These are phyloP conservation scores for Zaprionus nigranus DNA, from an alignment of 1,140 invertebrate genomes.

Conservation along the genomic window DNA sequence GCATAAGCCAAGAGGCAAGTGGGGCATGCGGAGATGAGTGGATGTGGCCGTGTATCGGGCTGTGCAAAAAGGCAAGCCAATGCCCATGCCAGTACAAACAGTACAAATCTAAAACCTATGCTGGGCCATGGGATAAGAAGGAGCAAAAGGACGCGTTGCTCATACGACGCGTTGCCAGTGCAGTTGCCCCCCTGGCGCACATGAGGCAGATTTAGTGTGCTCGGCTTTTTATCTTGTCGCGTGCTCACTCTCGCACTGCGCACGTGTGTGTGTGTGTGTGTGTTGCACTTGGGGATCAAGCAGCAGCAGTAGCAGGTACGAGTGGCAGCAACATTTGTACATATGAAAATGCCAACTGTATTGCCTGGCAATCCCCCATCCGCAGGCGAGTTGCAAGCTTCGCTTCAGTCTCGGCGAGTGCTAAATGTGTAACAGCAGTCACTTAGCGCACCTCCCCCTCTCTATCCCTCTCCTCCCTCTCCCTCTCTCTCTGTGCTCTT, in stretches of 20 bases:
- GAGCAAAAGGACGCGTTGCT: conserved; percentile 46
- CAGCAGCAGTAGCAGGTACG: conserved; percentile 30
- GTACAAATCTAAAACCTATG: conserved; percentile 48
- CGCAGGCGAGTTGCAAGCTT: conserved; percentile 17
- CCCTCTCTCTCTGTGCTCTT: conserved; percentile 49
- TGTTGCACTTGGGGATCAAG: conserved; percentile 60
- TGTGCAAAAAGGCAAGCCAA: conserved; percentile 5
- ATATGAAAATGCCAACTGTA: conserved; percentile 64
- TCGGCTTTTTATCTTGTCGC: conserved; percentile 76
- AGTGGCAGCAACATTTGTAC: conserved; percentile 68
- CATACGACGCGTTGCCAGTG: conserved; percentile 66
- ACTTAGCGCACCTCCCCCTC: conserved; percentile 60
- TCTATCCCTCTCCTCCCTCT: not conserved
- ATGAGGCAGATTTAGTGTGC: conserved; percentile 74
- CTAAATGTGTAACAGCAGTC: conserved; percentile 77
- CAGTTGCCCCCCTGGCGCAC: conserved; percentile 61
- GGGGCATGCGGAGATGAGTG: not conserved
- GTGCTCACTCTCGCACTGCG: conserved; percentile 14
- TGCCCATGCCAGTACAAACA: conserved; percentile 13
- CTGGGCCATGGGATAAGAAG: conserved; percentile 6
- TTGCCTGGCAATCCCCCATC: conserved; percentile 75
- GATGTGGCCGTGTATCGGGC: not conserved
- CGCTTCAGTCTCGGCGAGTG: conserved; percentile 31
- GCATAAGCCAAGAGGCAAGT: conserved; percentile 49
- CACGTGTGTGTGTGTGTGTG: conserved; percentile 18